These are phyloP conservation scores for Euzophera pinguis DNA, from an alignment of 2,888 invertebrate genomes.

Conservation along the genomic window DNA sequence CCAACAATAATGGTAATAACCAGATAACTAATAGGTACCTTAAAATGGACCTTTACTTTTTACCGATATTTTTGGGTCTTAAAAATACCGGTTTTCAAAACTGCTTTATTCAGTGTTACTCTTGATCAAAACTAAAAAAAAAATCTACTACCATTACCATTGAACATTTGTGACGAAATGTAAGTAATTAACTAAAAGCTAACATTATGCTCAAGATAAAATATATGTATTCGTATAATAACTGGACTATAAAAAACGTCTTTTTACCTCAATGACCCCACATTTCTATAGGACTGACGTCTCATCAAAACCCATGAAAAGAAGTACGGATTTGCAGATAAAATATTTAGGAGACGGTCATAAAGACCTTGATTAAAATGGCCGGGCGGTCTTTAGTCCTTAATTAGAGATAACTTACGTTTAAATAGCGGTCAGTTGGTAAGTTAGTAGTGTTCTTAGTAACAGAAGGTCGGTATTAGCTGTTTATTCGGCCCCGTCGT, in stretches of 20 bases:
- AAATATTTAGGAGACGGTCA: constrained; percentile 8
- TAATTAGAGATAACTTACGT: constrained; percentile 9
- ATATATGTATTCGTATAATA: no score
- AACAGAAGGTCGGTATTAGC: constrained; percentile 1
- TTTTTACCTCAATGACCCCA: constrained; percentile 1
- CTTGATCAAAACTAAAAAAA: no score
- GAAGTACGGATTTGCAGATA: constrained; percentile 5
- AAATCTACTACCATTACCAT: no score
- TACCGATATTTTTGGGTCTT: no score
- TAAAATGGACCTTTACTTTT: no score
- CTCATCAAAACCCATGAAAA: constrained; percentile 11
- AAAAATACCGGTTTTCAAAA: no score
- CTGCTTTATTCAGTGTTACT: no score
- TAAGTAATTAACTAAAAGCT: no score
- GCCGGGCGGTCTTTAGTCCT: constrained; percentile 2
- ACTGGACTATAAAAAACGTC: neutral
- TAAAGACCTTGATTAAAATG: constrained; percentile 1
- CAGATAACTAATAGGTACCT: no score
- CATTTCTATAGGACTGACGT: constrained; percentile 8
- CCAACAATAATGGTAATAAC: no score
- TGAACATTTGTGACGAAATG: no score
- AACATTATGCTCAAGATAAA: no score
- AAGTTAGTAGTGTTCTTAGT: constrained; percentile 3
- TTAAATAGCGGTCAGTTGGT: constrained; percentile 6
- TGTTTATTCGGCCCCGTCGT: neutral